Evolutionary conservation across 2,888 invertebrate genomes (phyloP).

Genomic region (Hybos culiciformis): DNA sequence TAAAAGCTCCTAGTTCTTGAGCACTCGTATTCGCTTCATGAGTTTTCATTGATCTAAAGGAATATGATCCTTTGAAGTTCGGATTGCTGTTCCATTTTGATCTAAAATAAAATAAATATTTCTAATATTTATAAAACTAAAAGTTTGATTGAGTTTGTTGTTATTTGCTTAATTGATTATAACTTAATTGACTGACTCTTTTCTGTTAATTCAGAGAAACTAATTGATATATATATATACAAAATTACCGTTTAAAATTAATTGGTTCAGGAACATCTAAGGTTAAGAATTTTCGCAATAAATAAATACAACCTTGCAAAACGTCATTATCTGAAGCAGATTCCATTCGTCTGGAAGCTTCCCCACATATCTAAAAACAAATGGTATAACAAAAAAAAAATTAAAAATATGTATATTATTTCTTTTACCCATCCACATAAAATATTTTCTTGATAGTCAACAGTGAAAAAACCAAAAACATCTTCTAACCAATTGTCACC

Average conservation of each 20-base stretch:
- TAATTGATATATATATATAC: not conserved
- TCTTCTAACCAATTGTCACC: slow-evolving; percentile 46
- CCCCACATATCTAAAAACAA: no score
- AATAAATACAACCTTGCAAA: slow-evolving; percentile 26
- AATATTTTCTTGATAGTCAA: slow-evolving; percentile 47
- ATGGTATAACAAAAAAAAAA: no score
- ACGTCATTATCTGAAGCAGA: slow-evolving; percentile 39
- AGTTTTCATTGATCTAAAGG: slow-evolving; percentile 43
- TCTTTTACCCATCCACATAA: slow-evolving; percentile 57
- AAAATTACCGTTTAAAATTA: slow-evolving; percentile 16
- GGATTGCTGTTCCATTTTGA: slow-evolving; percentile 52
- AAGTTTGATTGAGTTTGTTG: no score
- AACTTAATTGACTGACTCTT: no score
- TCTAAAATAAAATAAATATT: slow-evolving; percentile 25
- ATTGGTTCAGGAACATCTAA: slow-evolving; percentile 29
- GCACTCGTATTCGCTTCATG: slow-evolving; percentile 43
- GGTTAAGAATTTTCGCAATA: slow-evolving; percentile 29
- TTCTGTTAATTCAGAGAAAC: no score
- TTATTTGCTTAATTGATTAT: no score
- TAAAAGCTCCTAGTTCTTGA: slow-evolving; percentile 41
- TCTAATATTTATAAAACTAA: not conserved
- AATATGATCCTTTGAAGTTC: slow-evolving; percentile 49
- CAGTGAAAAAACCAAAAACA: slow-evolving; percentile 52
- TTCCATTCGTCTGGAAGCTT: slow-evolving; percentile 48
- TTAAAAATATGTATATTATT: no score